Evolutionary conservation across 2,797 vertebrate species (phyloP).

Genomic region (Masticophis lateralis): DNA sequence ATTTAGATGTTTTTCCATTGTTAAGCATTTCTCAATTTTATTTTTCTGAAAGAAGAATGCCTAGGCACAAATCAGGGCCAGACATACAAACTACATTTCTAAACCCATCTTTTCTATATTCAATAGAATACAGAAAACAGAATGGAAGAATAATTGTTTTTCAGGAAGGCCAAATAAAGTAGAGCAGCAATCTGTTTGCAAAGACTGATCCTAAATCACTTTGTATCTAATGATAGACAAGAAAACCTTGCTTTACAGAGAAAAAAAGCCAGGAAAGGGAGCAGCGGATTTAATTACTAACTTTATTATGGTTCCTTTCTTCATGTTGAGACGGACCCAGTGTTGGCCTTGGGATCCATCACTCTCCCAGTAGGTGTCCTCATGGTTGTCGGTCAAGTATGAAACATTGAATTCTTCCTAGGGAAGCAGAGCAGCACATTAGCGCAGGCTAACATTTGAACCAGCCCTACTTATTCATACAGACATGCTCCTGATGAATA

Average conservation of each 20-base stretch:
- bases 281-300: conserved; percentile 63
- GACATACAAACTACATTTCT: neutral
- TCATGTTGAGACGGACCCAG: conserved; percentile 98
- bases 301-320: conserved; percentile 96
- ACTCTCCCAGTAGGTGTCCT: conserved; percentile 96
- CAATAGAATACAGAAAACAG: neutral
- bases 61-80: neutral
- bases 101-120: neutral
- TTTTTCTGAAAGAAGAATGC: neutral
- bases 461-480: neutral
- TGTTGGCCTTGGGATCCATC: conserved; percentile 96
- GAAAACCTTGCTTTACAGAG: neutral
- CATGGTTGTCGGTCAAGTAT: conserved; percentile 90
- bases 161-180: neutral
- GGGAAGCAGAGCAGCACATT: neutral
- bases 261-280: neutral
- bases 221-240: neutral
- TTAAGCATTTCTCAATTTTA: neutral
- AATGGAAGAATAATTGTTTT: neutral
- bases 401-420: conserved; percentile 91
- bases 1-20: neutral
- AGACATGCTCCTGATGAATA: neutral
- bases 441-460: conserved; percentile 8
- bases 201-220: neutral
- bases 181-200: neutral